These are phyloP conservation scores for Megalurothrips usitatus DNA, from an alignment of 2,888 invertebrate species.

Conservation along the genomic window DNA sequence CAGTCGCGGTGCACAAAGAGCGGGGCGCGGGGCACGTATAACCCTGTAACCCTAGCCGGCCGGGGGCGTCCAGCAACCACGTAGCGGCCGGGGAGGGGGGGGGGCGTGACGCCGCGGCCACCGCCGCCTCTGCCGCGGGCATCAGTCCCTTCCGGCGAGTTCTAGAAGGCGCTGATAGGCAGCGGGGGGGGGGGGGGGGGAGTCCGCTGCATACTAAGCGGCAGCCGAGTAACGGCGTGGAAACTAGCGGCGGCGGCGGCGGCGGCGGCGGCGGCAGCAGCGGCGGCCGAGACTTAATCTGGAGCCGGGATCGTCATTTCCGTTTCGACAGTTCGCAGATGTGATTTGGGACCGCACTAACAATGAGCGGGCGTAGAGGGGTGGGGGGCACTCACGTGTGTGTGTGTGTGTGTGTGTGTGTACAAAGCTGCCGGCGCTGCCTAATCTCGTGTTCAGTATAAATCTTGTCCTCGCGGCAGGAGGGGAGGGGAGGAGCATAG, in stretches of 20 bases:
- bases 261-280: background rate
- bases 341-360: conserved; percentile 12
- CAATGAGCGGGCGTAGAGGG: background rate
- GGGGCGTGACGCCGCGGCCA: too few relatives aligned
- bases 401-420: too few relatives aligned
- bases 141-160: too few relatives aligned
- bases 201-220: background rate
- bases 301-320: conserved; percentile 7
- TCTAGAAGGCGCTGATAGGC: too few relatives aligned
- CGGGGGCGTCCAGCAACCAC: too few relatives aligned
- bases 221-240: background rate
- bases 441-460: too few relatives aligned
- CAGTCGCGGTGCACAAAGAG: background rate
- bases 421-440: too few relatives aligned
- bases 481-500: too few relatives aligned
- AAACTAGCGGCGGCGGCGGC: background rate
- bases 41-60: too few relatives aligned
- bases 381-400: background rate
- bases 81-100: too few relatives aligned
- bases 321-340: conserved; percentile 22
- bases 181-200: background rate
- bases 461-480: too few relatives aligned
- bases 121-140: too few relatives aligned
- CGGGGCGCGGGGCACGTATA: background rate
- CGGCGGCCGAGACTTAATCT: background rate